These are phyloP conservation scores for Ammodytes marinus DNA, from an alignment of 2,113 vertebrate species.

Conservation along the genomic window DNA sequence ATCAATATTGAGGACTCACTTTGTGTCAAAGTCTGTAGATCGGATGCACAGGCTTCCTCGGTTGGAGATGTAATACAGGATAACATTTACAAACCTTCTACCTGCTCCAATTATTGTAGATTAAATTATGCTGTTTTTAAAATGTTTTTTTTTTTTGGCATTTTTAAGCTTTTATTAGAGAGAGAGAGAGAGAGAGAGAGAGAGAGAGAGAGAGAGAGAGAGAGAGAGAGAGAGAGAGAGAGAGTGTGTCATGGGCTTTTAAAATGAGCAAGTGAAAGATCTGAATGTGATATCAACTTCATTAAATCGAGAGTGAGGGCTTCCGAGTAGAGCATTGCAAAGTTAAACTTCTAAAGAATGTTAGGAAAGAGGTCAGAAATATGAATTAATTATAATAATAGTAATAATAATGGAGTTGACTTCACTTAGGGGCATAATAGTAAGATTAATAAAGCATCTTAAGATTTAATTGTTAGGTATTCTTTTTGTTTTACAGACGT, in stretches of 20 bases:
- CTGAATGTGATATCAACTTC: conserved; percentile 35
- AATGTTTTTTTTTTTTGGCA: too few species aligned
- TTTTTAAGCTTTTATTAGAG: too few species aligned
- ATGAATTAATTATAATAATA: background rate
- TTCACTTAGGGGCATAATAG: background rate
- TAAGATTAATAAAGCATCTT: conserved; percentile 4
- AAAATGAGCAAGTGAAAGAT: conserved; percentile 28
- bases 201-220: too few species aligned
- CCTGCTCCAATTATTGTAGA: background rate
- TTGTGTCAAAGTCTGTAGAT: background rate
- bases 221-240: too few species aligned
- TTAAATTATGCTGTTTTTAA: too few species aligned
- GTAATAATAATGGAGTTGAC: conserved; percentile 9
- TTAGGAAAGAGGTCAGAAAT: conserved; percentile 23
- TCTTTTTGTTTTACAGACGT: too few species aligned
- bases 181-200: too few species aligned
- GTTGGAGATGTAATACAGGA: conserved; percentile 1
- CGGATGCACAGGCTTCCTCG: background rate
- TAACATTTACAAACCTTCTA: background rate
- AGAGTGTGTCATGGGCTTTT: conserved; percentile 10
- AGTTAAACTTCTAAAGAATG: conserved; percentile 10
- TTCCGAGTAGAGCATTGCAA: background rate
- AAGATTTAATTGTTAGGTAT: background rate
- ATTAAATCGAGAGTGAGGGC: conserved; percentile 17
- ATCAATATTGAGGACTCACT: background rate